Conservation (phyloP, 2,888 invertebrate genomes). For the Drosophila neotestacea region DNA sequence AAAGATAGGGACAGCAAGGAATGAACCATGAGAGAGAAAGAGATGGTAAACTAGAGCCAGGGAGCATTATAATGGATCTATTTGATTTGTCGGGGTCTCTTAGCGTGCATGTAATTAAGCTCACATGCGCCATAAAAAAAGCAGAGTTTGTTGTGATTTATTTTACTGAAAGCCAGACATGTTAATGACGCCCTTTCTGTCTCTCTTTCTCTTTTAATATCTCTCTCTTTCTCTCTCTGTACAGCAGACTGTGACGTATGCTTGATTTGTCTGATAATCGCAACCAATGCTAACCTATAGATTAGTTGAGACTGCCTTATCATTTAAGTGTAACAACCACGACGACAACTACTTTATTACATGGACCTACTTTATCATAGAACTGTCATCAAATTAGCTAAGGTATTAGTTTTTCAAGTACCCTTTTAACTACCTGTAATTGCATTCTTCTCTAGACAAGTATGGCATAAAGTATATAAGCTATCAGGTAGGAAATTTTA, state of each 20-base stretch:
- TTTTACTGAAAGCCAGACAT: constrained; percentile 16
- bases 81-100: constrained; percentile 3
- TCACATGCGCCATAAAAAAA: not conserved
- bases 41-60: not conserved
- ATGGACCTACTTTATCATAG: constrained; percentile 30
- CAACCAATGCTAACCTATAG: constrained; percentile 6
- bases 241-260: constrained; percentile 24
- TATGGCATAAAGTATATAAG: not conserved
- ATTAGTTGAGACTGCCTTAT: constrained; percentile 12
- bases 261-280: constrained; percentile 12
- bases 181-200: constrained; percentile 9
- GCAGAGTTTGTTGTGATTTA: constrained; percentile 25
- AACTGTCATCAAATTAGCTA: constrained; percentile 27
- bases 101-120: constrained; percentile 6
- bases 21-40: not conserved
- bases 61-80: not conserved
- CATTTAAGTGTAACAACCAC: constrained; percentile 17
- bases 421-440: constrained; percentile 7
- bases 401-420: constrained; percentile 17
- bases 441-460: not conserved
- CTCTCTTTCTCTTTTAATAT: not conserved
- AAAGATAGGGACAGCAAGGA: not conserved
- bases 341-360: constrained; percentile 11
- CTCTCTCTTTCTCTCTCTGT: not conserved
- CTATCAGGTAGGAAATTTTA: not conserved